Evolutionary conservation across 1,140 invertebrate species (phyloP).

Genomic region (Druon quercuslanigerum): DNA sequence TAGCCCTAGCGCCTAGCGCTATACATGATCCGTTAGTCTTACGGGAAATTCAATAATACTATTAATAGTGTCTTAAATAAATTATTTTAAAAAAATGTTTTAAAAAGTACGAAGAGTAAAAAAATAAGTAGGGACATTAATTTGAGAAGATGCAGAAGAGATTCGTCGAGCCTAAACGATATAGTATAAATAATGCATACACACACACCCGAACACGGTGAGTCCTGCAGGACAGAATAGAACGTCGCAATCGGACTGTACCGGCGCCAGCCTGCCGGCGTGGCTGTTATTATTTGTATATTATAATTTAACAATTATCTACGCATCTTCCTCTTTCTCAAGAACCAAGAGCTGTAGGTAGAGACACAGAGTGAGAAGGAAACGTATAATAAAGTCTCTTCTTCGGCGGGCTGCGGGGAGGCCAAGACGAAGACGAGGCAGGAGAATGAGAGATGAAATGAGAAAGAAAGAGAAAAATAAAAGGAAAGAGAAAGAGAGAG

Average conservation of each 20-base stretch:
- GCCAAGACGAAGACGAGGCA: constrained; percentile 33
- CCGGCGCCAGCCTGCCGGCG: constrained; percentile 73
- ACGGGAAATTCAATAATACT: no score
- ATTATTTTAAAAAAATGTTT: no score
- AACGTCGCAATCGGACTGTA: constrained; percentile 61
- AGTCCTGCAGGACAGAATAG: neutral
- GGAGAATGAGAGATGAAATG: constrained; percentile 36
- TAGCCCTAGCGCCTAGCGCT: no score
- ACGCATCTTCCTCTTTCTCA: constrained; percentile 62
- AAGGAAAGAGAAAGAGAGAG: constrained; percentile 39
- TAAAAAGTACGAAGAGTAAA: no score
- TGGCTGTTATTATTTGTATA: constrained; percentile 76
- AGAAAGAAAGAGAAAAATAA: constrained; percentile 38
- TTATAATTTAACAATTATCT: constrained; percentile 77
- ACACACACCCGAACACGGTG: neutral
- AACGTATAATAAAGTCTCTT: constrained; percentile 71
- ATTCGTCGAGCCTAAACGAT: neutral
- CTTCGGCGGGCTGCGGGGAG: constrained; percentile 38
- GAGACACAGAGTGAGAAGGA: constrained; percentile 52
- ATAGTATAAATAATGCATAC: neutral
- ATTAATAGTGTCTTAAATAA: no score
- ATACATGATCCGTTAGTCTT: no score
- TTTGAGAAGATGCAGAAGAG: neutral
- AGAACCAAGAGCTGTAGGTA: constrained; percentile 41
- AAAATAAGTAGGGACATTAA: no score